Percentiles rank a stretch among this genome's conserved stretches.
Conservation (phyloP, 2,888 invertebrate species). For the Temnothorax ravouxi region DNA sequence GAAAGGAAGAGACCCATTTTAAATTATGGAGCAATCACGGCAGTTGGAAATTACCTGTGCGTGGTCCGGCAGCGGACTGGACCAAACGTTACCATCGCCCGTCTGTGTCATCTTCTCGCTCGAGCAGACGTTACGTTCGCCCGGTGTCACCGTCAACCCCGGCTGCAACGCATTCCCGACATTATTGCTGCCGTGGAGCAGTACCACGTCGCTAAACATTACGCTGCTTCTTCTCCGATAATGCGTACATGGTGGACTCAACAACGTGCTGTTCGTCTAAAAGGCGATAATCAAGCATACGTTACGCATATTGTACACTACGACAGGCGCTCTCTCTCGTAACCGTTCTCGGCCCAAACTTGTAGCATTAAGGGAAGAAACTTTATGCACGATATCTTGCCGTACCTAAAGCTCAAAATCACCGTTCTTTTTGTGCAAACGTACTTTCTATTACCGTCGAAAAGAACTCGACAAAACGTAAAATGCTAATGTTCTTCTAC, state of each 20-base stretch:
- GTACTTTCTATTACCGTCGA: neutral
- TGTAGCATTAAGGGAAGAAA: constrained; percentile 44
- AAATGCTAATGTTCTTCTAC: constrained; percentile 13
- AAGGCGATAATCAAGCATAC: constrained; percentile 61
- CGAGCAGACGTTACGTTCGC: constrained; percentile 90
- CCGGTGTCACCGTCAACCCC: constrained; percentile 80
- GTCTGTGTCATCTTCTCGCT: constrained; percentile 97
- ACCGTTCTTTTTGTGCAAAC: constrained; percentile 28
- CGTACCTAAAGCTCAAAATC: constrained; percentile 20
- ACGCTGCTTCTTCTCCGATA: constrained; percentile 92
- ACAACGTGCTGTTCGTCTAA: constrained; percentile 86
- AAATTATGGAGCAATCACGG: neutral
- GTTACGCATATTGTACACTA: constrained; percentile 37
- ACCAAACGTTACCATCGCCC: constrained; percentile 91
- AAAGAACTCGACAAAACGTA: neutral
- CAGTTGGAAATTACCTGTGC: constrained; percentile 77
- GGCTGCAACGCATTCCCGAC: constrained; percentile 82
- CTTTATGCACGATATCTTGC: constrained; percentile 9
- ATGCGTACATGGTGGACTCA: constrained; percentile 92
- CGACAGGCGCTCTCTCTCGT: constrained; percentile 39
- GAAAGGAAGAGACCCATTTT: neutral
- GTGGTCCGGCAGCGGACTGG: constrained; percentile 81
- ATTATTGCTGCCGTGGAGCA: constrained; percentile 89
- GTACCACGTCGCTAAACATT: constrained; percentile 95
- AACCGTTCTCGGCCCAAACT: constrained; percentile 39